Evolutionary conservation across 2,888 invertebrate genomes (phyloP).

Genomic region (Iphiclides podalirius): DNA sequence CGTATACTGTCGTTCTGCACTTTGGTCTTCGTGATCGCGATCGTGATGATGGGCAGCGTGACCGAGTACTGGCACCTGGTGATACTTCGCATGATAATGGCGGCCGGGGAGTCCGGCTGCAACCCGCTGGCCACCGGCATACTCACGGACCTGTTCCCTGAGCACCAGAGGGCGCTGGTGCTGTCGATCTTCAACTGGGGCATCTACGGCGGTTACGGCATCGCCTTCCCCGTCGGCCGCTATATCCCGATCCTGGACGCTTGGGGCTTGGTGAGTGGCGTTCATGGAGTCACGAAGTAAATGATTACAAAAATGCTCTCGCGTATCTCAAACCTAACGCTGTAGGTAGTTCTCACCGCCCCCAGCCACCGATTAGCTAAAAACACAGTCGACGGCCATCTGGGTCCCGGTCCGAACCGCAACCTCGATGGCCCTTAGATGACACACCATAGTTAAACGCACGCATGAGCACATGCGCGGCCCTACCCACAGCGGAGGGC

Average conservation of each 20-base stretch:
- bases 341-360: too few species aligned
- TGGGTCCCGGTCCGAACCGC: too few species aligned
- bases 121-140: constrained; percentile 93
- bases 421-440: too few species aligned
- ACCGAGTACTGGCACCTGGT: constrained; percentile 95
- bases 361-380: too few species aligned
- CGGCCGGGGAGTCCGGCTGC: constrained; percentile 93
- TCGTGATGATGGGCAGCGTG: constrained; percentile 91
- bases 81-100: constrained; percentile 90
- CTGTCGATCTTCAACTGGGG: constrained; percentile 98
- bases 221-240: constrained; percentile 94
- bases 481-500: too few species aligned
- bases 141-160: constrained; percentile 89
- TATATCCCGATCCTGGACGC: constrained; percentile 88
- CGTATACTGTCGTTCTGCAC: constrained; percentile 88
- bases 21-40: constrained; percentile 89
- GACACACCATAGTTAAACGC: too few species aligned
- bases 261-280: constrained; percentile 83
- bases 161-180: constrained; percentile 90
- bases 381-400: too few species aligned
- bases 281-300: too few species aligned
- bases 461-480: too few species aligned
- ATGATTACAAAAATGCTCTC: too few species aligned
- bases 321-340: too few species aligned
- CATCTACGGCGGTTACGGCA: constrained; percentile 95